Base-by-base conservation (phyloP, 2,113 vertebrate genomes). In the Montifringilla adamsi region DNA sequence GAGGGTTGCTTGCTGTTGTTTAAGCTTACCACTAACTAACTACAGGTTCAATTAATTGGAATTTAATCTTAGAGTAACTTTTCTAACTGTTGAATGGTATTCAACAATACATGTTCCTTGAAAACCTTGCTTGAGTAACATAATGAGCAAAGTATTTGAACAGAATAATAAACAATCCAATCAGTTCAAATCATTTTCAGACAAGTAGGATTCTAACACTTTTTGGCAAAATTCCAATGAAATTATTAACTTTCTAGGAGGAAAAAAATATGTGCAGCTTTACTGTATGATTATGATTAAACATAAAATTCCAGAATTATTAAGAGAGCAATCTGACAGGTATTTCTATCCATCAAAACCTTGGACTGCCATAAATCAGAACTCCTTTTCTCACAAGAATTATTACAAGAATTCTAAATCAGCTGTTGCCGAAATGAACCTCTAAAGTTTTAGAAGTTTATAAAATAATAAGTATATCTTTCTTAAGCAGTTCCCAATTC, bases 341-440 rank as follows among this genome's bases (percentile, higher is more conserved):
- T 95, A 35, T 77, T 95, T 83, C 37, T 92, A 60, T n/a, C 75
- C 44, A 70, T 86, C 84, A 94, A 52, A 90, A 44, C 87, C n/a
- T 62, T 67, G 63, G 52, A 41, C 35, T 74, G 47, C 27, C 82
- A 1, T 76, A 78, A 90, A 70, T 84, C 83, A 64, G 49, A 43
- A 69, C 47, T 23, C 18, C 35, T 88, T 84, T 84, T 77, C 72
- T 95, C 68, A 70, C 39, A 80, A 62, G 70, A 85, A 22, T 86
- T 91, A 73, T 47, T 70, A 84, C 52, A 59, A 60, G 30, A 92
- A 56, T 94, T 84, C 85, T 68, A 47, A 46, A 93, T 92, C 75
- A 95, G 47, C 50, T 86, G 50, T 63, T 56, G 47, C 72, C 55
- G 56, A 88, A 92, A 84, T 44, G 75, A 83, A 37, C 30, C 53